Evolutionary conservation across 23 tunicate genomes (phyloP), one percentile per base, ranked within the genome.

Genomic region (Styela plicata): DNA sequence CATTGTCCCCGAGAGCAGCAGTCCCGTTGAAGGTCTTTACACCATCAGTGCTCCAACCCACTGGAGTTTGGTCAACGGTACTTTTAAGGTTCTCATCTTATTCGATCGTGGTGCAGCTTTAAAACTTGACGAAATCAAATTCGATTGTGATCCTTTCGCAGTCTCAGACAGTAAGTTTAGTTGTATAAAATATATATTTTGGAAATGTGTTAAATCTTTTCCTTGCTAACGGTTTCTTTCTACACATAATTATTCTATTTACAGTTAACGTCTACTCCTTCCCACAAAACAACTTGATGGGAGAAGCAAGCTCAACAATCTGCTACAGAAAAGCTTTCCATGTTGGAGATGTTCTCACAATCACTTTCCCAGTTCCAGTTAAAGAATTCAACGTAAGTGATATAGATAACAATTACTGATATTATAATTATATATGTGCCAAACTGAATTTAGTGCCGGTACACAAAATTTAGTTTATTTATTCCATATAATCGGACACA

Each of bases 301-400:
- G 32, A 29, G 81, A 76, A 76, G 81, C 81, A 16, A 76, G 81
- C 31, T 76, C 81, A 1, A 76, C 64, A 25, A 29, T 76, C 44
- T 76, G 64, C 81, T 76, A 33, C 81, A 76, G 81, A 44, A 53
- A 27, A 44, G 81, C 66, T 44, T 76, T 76, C 64, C 81, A 76
- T 27, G 2, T 1, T 18, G 81, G 81, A 76, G 81, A 76, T 76
- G 81, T 76, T 33, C 66, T 76, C 19, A 76, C 81, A 25, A 76
- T 76, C 65, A 76, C 81, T 25, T 53, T 76, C 2, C 81, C 81
- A 36, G 81, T 53, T 44, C 66, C 68, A 76, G 81, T 76, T 31
- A 53, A 18, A 44, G 24, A 57, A 44, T 76, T 76, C 65, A 76
- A 76, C 66, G 81, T 76, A 44, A 76, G 68, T 44, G n/a, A n/a